Base-by-base conservation (phyloP, 2,888 invertebrate genomes). In the Globia sparganii region DNA sequence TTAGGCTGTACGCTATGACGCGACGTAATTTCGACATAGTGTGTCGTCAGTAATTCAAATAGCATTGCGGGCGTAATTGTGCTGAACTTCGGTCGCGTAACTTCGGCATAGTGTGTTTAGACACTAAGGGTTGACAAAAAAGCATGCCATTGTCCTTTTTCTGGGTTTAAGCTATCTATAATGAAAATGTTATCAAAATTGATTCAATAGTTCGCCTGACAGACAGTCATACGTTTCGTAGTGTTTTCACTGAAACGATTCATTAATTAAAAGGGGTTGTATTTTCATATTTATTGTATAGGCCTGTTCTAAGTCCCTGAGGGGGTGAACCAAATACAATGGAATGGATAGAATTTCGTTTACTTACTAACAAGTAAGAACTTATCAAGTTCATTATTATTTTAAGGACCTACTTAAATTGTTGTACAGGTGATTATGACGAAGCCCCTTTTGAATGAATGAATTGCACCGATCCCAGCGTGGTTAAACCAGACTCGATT, bases 201-300 rank as follows among this genome's bases (percentile, higher is more conserved):
- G 1, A 25, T 49, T 37, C 1, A 49, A 34, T 8, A 49, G 13
- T 72, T 49, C 40, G 11, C 21, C n/a, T 21, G n/a, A 81, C 53
- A 40, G 21, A 80, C 49, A 46, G 13, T 4, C 3, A 18, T 0
- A 67, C 8, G 4, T 25, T 8, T 8, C 37, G 1, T 53, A 43
- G 5, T 43, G 40, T 40, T 34, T 66, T 53, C 1, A 13, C 18
- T 18, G 15, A 46, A 37, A 59, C 11, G 13, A 37, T 65, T 81
- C 81, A 77, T 81, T 81, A 64, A 69, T 72, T 81, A 66, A 72
- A 77, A 81, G 11, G 43, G 28, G 28, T 77, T 56, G n/a, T 56
- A 34, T 70, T 64, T 79, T 49, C 11, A 69, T 59, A 68, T 28
- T 68, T 77, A 25, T 59, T 69, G 8, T 72, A 28, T 53, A 67